These are phyloP conservation scores for Synanthedon formicaeformis DNA, from an alignment of 2,888 invertebrate genomes.

Conservation along the genomic window DNA sequence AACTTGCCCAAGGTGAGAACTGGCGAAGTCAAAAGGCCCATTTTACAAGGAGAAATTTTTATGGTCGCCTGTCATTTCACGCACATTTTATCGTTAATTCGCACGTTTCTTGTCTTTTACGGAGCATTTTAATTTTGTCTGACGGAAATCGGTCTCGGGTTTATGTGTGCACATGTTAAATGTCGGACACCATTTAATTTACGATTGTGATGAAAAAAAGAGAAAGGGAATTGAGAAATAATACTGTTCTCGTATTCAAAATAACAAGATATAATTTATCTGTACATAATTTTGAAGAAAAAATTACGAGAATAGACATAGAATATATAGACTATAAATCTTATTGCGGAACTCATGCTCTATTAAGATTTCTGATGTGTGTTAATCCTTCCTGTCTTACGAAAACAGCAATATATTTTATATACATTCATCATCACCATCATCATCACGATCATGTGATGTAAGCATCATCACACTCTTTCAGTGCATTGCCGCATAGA, in stretches of 20 bases:
- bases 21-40: slow-evolving; percentile 41
- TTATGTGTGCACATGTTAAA: slow-evolving; percentile 39
- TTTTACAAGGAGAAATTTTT: slow-evolving; percentile 53
- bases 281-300: slow-evolving; percentile 34
- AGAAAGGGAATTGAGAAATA: slow-evolving; percentile 44
- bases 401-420: background rate
- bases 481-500: no score
- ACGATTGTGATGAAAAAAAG: slow-evolving; percentile 25
- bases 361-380: background rate
- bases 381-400: background rate
- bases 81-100: slow-evolving; percentile 57
- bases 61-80: slow-evolving; percentile 62
- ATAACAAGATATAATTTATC: slow-evolving; percentile 42
- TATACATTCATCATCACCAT: no score
- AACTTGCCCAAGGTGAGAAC: slow-evolving; percentile 50
- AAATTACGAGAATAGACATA: slow-evolving; percentile 36
- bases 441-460: no score
- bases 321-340: slow-evolving; percentile 36
- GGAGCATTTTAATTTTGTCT: slow-evolving; percentile 38
- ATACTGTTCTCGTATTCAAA: slow-evolving; percentile 47
- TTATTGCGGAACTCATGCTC: slow-evolving; percentile 23
- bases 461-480: no score
- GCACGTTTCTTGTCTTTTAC: slow-evolving; percentile 43
- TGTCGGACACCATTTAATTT: slow-evolving; percentile 36
- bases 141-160: slow-evolving; percentile 35